Base-by-base conservation (phyloP, 2,888 invertebrate species). In the Oithona nana region DNA sequence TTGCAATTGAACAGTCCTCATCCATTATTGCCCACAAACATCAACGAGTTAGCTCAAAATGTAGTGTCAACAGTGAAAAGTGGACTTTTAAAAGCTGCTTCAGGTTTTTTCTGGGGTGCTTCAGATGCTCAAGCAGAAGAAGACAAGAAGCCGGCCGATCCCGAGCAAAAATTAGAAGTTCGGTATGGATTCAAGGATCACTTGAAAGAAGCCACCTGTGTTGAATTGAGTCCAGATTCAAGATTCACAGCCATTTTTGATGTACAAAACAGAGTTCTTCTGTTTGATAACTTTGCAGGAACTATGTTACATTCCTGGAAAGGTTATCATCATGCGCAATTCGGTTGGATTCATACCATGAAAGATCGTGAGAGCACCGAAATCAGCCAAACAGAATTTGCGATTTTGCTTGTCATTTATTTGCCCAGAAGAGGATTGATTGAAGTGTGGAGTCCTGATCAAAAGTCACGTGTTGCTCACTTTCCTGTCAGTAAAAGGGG, bases 381-480 rank as follows among this genome's bases (percentile, higher is more conserved):
- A 16, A 24, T 26, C n/a, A 24, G 3, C 28, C n/a, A 50, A n/a
- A 50, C 22, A 50, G 54, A 28, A 6, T 1, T 30, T 16, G 55
- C 54, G 16, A 13, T 24, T 8, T n/a, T 62, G 11, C 24, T 62
- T 11, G 48, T 29, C 1, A 52, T 62, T 4, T 62, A 62, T 57
- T 31, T 54, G 16, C 62, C 62, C 4, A n/a, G 62, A 3, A 11
- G 62, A 29, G 54, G 54, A 3, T 24, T 30, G 24, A 6, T 62
- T n/a, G 62, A 62, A 54, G 54, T 62, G 11, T 62, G 62, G 62
- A 48, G 56, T 29, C 62, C 62, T 24, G 62, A 54, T 31, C 29
- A 55, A 4, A 62, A 62, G 28, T 39, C 20, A 16, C 29, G 31
- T 11, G 30, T 62, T 22, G 29, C 62, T 1, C 49, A 62, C 1